Base-by-base conservation (phyloP, 1,140 invertebrate species). In the Pseudobourletiella spinata region DNA sequence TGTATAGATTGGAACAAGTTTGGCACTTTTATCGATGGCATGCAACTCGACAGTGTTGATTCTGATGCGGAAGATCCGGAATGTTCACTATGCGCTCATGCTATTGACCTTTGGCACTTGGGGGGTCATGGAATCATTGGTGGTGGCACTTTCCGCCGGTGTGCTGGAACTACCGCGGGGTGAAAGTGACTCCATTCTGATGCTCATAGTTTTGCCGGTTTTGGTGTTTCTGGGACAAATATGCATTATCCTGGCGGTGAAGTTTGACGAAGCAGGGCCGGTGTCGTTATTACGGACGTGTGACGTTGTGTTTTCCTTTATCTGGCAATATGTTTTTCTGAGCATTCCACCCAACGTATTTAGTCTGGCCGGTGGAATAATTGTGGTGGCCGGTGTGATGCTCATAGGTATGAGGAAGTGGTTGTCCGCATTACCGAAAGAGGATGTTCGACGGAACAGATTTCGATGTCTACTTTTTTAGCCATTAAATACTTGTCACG, bases 51-150 rank as follows among this genome's bases (percentile, higher is more conserved):
- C 57, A 8, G 50, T 52, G 22, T 50, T 57, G 1, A 28, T 67
- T 30, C n/a, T 67, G 11, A 63, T 67, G 58, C 28, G 61, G 24
- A 42, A 42, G 25, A 39, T 67, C 3, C 42, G 59, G 20, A 8
- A 61, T 35, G 61, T 67, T 3, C 65, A 67, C 44, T 64, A 61
- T 32, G 51, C 52, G 0, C 6, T 67, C 11, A 67, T 63, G 48
- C 15, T 57, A 3, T 30, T 61, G 4, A 52, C 26, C 2, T 63
- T 63, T 24, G 60, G 65, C 35, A n/a, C 43, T 6, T 61, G 55
- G 42, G 65, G 65, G n/a, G 24, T 60, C 20, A 16, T 66, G 35
- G 56, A 66, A 57, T 59, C 43, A 43, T 16, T 39, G 1, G 29
- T 66, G 2, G 24, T 66, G 15, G 57, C 60, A 6, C 2, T 26